Conservation (phyloP, 1,140 invertebrate species). For the Asbolus verrucosus region DNA sequence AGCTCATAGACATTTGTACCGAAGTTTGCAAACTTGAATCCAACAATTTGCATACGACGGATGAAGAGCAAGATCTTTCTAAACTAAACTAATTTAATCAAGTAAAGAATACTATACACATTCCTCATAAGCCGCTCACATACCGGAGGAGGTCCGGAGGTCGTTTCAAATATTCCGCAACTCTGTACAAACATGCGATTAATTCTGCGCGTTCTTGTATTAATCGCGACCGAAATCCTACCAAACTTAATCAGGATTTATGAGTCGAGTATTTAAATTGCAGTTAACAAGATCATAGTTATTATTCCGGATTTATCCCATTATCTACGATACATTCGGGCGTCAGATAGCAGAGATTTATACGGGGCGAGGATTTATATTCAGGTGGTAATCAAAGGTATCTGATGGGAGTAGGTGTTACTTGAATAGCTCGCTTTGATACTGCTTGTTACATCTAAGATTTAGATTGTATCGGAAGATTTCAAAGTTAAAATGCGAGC, state of each 20-base stretch:
- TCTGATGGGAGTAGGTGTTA: slow-evolving; percentile 31
- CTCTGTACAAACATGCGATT: slow-evolving; percentile 13
- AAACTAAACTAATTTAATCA: slow-evolving; percentile 31
- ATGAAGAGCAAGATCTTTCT: slow-evolving; percentile 13
- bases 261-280: slow-evolving; percentile 31
- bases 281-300: slow-evolving; percentile 37
- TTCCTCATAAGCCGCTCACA: slow-evolving; percentile 32
- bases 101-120: slow-evolving; percentile 17
- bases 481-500: slow-evolving; percentile 29
- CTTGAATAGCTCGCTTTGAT: slow-evolving; percentile 35
- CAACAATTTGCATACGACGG: slow-evolving; percentile 29
- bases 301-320: slow-evolving; percentile 37
- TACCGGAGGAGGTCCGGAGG: slow-evolving; percentile 10
- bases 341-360: slow-evolving; percentile 35
- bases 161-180: slow-evolving; percentile 22
- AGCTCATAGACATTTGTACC: slow-evolving; percentile 14
- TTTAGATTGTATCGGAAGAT: slow-evolving; percentile 29
- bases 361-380: slow-evolving; percentile 26
- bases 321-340: slow-evolving; percentile 36
- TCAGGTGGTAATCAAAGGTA: slow-evolving; percentile 36
- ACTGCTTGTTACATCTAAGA: slow-evolving; percentile 33
- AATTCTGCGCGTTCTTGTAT: slow-evolving; percentile 28
- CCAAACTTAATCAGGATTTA: slow-evolving; percentile 36
- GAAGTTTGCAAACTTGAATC: slow-evolving; percentile 23
- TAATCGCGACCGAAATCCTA: slow-evolving; percentile 19